These are phyloP conservation scores for Polypedilum pembai DNA, from an alignment of 1,140 invertebrate genomes.

Conservation along the genomic window DNA sequence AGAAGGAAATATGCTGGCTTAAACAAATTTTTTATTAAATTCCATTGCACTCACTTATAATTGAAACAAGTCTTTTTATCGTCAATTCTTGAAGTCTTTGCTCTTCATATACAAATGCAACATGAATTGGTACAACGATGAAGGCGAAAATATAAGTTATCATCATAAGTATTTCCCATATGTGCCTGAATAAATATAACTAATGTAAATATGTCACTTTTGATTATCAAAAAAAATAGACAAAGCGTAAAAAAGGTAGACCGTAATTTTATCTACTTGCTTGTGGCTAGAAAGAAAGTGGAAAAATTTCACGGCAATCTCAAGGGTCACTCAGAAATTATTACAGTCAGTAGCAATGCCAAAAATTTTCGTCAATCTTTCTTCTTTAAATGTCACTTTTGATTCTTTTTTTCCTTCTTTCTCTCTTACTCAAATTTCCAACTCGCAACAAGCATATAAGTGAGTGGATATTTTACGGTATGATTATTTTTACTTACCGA, in stretches of 20 bases:
- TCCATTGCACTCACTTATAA: not conserved
- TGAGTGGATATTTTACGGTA: too few species aligned
- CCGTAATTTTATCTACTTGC: too few species aligned
- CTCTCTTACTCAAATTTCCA: not conserved
- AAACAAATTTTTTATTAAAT: not conserved
- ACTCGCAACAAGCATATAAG: not conserved
- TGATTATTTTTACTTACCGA: not conserved
- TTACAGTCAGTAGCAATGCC: not conserved
- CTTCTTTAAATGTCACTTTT: not conserved
- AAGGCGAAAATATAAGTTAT: not conserved
- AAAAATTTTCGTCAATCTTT: too few species aligned
- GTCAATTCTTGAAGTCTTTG: not conserved
- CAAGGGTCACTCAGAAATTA: not conserved
- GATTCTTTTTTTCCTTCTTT: not conserved
- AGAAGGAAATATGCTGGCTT: not conserved
- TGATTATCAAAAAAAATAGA: not conserved
- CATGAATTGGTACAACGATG: not conserved
- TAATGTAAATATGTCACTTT: not conserved
- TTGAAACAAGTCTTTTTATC: not conserved
- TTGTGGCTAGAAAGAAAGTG: not conserved
- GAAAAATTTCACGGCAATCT: not conserved
- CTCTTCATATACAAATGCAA: not conserved
- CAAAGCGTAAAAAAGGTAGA: not conserved
- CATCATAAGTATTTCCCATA: slow-evolving; percentile 1
- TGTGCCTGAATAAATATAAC: too few species aligned